phyloP scores from a whole-genome alignment of 2,888 invertebrate genomes.

The Timandra comae region DNA sequence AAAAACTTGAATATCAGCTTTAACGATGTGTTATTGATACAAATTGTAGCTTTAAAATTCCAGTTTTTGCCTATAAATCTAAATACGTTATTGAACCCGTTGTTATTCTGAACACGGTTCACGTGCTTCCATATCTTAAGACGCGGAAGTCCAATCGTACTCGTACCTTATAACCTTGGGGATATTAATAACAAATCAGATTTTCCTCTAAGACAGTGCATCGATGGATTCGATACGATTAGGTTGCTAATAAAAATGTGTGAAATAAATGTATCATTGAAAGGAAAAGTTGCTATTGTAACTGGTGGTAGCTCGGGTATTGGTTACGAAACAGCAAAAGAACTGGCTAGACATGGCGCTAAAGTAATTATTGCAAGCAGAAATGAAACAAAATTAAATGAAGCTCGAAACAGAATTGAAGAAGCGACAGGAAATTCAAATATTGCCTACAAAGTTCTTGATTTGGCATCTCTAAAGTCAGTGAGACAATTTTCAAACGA shows the following conservation, averaged over 20 bases:
- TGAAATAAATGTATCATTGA: constrained; percentile 37
- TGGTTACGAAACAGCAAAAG: constrained; percentile 61
- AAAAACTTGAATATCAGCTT: too few relatives aligned
- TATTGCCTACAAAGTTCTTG: constrained; percentile 47
- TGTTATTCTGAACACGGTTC: too few relatives aligned
- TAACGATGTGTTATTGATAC: too few relatives aligned
- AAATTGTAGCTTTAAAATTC: too few relatives aligned
- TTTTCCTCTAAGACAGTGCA: constrained; percentile 24
- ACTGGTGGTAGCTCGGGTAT: constrained; percentile 64
- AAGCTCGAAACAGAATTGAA: constrained; percentile 47
- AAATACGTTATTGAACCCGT: too few relatives aligned
- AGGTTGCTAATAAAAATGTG: constrained; percentile 27
- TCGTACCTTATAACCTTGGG: constrained; percentile 26
- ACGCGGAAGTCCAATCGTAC: constrained; percentile 16
- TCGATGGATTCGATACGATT: constrained; percentile 4
- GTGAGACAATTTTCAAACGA: constrained; percentile 73
- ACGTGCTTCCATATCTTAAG: too few relatives aligned
- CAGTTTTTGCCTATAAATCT: too few relatives aligned
- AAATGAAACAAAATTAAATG: constrained; percentile 57
- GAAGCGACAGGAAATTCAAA: constrained; percentile 44
- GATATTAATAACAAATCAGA: constrained; percentile 21
- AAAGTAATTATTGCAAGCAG: constrained; percentile 71
- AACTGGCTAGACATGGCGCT: constrained; percentile 63
- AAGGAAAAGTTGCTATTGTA: constrained; percentile 55
- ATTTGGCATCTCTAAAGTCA: constrained; percentile 63